phyloP scores from a whole-genome alignment of 2,888 invertebrate genomes.

The Himalopsyche japonica region DNA sequence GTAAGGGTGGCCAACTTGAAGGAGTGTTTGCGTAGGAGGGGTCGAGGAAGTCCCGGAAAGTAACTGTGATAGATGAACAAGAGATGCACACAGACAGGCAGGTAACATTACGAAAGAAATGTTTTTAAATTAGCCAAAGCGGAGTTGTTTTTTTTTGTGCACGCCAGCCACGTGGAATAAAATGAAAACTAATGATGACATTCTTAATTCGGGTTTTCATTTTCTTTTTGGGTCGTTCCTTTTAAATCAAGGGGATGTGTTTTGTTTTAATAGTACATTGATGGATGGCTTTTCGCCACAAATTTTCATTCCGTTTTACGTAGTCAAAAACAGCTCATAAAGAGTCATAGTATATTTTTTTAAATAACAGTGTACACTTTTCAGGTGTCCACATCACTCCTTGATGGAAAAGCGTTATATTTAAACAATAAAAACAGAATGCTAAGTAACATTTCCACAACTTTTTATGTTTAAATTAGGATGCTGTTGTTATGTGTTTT shows the following conservation, averaged over 20 bases:
- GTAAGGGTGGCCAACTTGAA: neutral
- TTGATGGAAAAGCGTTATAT: no score
- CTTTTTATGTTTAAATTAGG: no score
- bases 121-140: conserved; percentile 1
- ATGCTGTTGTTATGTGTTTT: no score
- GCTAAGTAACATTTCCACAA: no score
- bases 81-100: conserved; percentile 6
- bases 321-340: no score
- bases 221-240: neutral
- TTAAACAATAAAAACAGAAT: no score
- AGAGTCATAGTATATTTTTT: no score
- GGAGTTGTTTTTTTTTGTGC: neutral
- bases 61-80: conserved; percentile 10
- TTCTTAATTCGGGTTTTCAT: neutral
- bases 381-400: no score
- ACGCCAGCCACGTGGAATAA: neutral
- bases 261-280: neutral
- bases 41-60: neutral
- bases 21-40: neutral
- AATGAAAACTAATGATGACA: neutral
- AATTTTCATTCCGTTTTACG: no score
- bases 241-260: neutral
- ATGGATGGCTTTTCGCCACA: neutral
- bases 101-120: conserved; percentile 4
- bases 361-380: no score